Base-by-base conservation (phyloP, 2,888 invertebrate species). In the Agapostemon virescens region DNA sequence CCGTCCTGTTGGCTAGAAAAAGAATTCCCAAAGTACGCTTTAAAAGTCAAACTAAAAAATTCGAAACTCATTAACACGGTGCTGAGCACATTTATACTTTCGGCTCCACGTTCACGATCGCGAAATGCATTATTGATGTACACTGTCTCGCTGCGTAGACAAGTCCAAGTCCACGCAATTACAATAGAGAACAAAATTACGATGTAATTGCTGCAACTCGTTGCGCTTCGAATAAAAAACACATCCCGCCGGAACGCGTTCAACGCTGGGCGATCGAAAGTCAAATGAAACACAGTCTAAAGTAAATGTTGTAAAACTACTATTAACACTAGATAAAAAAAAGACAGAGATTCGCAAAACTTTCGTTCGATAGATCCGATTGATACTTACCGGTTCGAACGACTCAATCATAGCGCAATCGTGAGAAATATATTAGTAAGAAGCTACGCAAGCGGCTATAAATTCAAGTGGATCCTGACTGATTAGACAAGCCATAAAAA, bases 381-480 rank as follows among this genome's bases (percentile, higher is more conserved):
- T 2, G 23, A 11, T 23, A 52, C 52, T 52, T 52, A 52, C 52
- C 52, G 23, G 9, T 9, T 11, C 11, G 23, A 1, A 11, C n/a
- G 13, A 23, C 11, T 23, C 23, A 52, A 23, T 55, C 15, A 55
- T 15, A 15, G 13, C 6, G 26, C 15, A 30, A 55, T 55, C 26
- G 6, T 26, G 30, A 26, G 1, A 55, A 26, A 15, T 30, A 11
- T 15, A 55, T 26, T 23, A 55, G 26, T 23, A 13, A 55, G 26
- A 55, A 55, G 55, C 55, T 55, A 55, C 55, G 55, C 55, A 55
- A 55, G 55, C 55, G 55, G 30, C 13, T 30, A 11, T 26, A 26
- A 23, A 26, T 55, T 11, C 15, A 55, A 15, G 30, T 55, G 3
- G 23, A 55, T 26, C 26, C 55, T 23, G 23, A 26, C 15, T 15